Evolutionary conservation across 2,797 vertebrate species (phyloP).

Genomic region (Basileuterus tristriatus): DNA sequence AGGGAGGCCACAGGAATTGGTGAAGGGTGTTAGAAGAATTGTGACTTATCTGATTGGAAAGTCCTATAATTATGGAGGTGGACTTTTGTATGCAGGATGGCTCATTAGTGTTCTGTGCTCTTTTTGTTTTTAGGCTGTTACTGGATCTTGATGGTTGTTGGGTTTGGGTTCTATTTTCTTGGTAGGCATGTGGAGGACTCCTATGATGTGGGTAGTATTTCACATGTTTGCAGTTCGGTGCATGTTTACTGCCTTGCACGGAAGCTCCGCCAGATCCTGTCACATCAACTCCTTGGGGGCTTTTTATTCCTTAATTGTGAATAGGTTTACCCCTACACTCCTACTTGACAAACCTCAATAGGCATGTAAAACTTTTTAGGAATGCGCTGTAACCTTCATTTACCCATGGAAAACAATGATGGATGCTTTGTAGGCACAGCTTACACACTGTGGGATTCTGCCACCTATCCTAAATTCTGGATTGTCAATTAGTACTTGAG

Average conservation of each 20-base stretch:
- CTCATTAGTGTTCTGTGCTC: not conserved
- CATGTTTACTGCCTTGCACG: not conserved
- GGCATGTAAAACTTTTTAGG: not conserved
- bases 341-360: not conserved
- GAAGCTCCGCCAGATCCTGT: not conserved
- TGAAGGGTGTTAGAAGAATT: not conserved
- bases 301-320: not conserved
- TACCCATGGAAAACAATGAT: not conserved
- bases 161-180: not conserved
- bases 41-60: not conserved
- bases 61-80: not conserved
- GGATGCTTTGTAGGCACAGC: not conserved
- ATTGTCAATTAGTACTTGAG: not conserved
- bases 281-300: too few relatives aligned
- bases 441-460: not conserved
- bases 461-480: not conserved
- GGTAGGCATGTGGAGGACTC: not conserved
- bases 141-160: not conserved
- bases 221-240: not conserved
- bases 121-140: not conserved
- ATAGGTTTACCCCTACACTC: not conserved
- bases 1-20: not conserved
- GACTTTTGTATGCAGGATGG: not conserved
- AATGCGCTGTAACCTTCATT: not conserved
- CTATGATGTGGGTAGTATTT: not conserved